Percentiles rank a stretch among this genome's conserved stretches.
Conservation (phyloP, 1,140 invertebrate species). For the Macrotrachela quadricornifera region DNA sequence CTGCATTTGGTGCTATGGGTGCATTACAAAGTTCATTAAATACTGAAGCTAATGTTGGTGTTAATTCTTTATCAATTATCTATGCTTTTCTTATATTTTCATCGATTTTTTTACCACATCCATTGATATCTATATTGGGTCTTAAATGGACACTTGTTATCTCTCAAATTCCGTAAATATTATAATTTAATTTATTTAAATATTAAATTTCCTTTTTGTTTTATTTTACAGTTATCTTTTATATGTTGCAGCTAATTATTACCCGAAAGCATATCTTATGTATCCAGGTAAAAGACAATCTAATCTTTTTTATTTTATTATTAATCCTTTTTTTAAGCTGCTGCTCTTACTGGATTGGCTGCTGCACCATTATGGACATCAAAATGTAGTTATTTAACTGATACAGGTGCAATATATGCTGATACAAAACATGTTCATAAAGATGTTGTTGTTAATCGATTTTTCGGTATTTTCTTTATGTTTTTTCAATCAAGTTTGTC, state of each 20-base stretch:
- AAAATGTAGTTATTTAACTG: slow-evolving; percentile 79
- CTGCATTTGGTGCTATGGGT: slow-evolving; percentile 1
- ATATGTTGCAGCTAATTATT: too few relatives aligned
- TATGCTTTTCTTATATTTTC: slow-evolving; percentile 69
- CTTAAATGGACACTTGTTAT: slow-evolving; percentile 81
- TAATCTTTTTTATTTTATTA: too few relatives aligned
- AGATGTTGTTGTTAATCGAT: slow-evolving; percentile 70
- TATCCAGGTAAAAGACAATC: too few relatives aligned
- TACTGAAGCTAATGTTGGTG: slow-evolving; percentile 1
- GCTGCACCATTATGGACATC: slow-evolving; percentile 88
- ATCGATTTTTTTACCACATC: slow-evolving; percentile 69
- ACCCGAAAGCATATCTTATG: too few relatives aligned
- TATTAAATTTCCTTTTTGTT: too few relatives aligned
- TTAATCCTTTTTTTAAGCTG: too few relatives aligned
- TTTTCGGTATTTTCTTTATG: slow-evolving; percentile 94
- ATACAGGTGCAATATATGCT: slow-evolving; percentile 54
- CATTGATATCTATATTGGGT: slow-evolving; percentile 54
- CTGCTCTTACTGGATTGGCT: slow-evolving; percentile 49
- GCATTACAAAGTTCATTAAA: slow-evolving; percentile 7
- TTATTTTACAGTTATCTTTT: too few relatives aligned
- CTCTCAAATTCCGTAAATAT: slow-evolving; percentile 70
- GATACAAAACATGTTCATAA: slow-evolving; percentile 38
- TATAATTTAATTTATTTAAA: slow-evolving; percentile 35
- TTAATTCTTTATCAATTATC: slow-evolving; percentile 46
- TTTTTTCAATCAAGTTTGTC: slow-evolving; percentile 56